Percentiles rank a stretch among this genome's conserved stretches.
Evolutionary conservation across 2,888 invertebrate species (phyloP).

Genomic region (Cephus rjabovi): DNA sequence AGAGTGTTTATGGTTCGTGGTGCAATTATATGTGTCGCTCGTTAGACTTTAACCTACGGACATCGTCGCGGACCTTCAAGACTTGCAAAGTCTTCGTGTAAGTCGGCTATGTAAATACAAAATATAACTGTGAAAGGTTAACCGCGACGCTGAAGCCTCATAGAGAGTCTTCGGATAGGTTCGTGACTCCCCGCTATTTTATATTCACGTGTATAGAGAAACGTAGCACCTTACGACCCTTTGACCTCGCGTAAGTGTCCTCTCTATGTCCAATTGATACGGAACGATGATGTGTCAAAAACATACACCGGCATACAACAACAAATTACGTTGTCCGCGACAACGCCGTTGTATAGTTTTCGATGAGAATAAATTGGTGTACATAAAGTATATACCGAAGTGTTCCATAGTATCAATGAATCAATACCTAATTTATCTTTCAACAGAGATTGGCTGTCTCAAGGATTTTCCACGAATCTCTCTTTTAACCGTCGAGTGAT

Average conservation of each 20-base stretch:
- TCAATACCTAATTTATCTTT: no score
- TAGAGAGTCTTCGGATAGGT: neutral
- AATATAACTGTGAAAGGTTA: neutral
- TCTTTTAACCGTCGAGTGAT: no score
- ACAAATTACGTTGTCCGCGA: neutral
- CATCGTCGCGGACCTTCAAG: neutral
- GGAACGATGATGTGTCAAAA: neutral
- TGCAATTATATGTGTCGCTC: neutral
- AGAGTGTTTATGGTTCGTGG: neutral
- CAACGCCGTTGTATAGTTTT: constrained; percentile 34
- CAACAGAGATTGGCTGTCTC: no score
- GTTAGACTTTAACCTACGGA: neutral
- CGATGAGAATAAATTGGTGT: constrained; percentile 37
- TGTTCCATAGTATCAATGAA: no score
- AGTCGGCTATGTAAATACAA: neutral
- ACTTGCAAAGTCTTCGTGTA: neutral
- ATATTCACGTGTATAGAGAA: neutral
- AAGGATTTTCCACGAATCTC: no score
- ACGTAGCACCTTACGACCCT: neutral
- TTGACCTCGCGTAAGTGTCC: neutral
- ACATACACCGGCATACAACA: neutral
- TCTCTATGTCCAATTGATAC: neutral
- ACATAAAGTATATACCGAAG: constrained; percentile 22
- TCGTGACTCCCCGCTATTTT: neutral
- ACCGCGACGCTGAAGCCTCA: neutral